These are phyloP conservation scores for Dolichoris vasculosae DNA, from an alignment of 1,140 invertebrate genomes.

Conservation along the genomic window DNA sequence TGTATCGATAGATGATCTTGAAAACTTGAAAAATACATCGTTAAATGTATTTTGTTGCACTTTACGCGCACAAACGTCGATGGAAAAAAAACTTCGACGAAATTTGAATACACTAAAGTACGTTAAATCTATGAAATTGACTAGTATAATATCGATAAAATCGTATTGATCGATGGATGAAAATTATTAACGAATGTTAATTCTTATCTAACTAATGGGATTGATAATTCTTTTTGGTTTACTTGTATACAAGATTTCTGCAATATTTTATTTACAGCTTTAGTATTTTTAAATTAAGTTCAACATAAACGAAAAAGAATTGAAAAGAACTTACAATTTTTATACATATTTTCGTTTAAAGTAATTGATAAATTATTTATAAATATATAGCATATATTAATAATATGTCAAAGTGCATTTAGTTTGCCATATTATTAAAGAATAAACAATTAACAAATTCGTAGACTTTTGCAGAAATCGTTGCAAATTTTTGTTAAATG, in stretches of 20 bases:
- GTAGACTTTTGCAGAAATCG: background rate
- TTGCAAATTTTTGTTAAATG: background rate
- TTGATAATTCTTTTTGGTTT: background rate
- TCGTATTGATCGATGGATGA: background rate
- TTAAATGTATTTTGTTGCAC: background rate
- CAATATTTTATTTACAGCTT: background rate
- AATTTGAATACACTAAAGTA: constrained; percentile 39
- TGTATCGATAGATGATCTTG: background rate
- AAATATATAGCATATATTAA: background rate
- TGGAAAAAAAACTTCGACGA: constrained; percentile 2
- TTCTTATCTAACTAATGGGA: background rate
- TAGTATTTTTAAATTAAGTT: background rate
- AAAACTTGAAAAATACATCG: constrained; percentile 11
- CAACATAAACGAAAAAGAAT: background rate
- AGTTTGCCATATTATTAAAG: background rate
- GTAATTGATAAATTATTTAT: background rate
- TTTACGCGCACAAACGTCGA: background rate
- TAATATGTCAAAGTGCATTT: too few relatives aligned
- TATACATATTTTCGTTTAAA: background rate
- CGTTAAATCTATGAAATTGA: constrained; percentile 64
- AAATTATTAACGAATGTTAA: background rate
- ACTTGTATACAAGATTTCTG: constrained; percentile 3
- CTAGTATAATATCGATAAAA: constrained; percentile 60
- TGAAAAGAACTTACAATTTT: constrained; percentile 1
- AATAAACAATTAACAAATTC: background rate